A percentile compares a stretch with the other conserved stretches of the same genome.
These are phyloP conservation scores for Pempheris klunzingeri DNA, from an alignment of 2,797 vertebrate species.

Conservation along the genomic window DNA sequence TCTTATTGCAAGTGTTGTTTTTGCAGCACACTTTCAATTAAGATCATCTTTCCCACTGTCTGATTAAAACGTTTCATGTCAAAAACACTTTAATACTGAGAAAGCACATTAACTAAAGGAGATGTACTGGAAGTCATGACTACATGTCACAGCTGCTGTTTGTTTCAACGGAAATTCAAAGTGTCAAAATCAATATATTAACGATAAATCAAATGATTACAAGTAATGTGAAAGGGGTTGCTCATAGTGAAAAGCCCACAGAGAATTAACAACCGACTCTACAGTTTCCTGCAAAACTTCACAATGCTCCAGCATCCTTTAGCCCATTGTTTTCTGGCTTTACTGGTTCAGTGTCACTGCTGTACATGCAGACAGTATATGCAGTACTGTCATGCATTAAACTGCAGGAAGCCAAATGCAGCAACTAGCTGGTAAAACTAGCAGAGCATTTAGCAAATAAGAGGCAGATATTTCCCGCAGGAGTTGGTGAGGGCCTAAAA, in stretches of 20 bases:
- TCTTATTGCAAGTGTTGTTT: constrained; percentile 5
- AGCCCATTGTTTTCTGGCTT: background rate
- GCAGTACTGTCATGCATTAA: too few relatives aligned
- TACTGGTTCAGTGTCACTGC: background rate
- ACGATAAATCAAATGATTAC: background rate
- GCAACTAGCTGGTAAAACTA: background rate
- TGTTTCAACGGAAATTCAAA: background rate
- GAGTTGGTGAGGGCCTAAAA: background rate
- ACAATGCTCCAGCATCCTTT: background rate
- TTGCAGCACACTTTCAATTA: background rate
- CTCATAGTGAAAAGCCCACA: background rate
- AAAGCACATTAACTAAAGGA: background rate
- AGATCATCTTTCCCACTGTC: background rate
- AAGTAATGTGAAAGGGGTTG: background rate
- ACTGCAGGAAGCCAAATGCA: background rate
- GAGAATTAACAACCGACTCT: background rate
- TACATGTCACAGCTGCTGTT: background rate
- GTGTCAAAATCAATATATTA: background rate
- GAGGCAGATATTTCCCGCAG: background rate
- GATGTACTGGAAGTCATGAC: background rate
- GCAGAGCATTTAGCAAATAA: background rate
- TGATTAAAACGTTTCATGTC: background rate
- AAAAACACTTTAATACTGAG: background rate
- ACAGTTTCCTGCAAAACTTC: background rate
- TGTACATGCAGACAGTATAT: background rate